Base-by-base conservation (phyloP, 2,113 vertebrate species). In the Euleptes europaea region DNA sequence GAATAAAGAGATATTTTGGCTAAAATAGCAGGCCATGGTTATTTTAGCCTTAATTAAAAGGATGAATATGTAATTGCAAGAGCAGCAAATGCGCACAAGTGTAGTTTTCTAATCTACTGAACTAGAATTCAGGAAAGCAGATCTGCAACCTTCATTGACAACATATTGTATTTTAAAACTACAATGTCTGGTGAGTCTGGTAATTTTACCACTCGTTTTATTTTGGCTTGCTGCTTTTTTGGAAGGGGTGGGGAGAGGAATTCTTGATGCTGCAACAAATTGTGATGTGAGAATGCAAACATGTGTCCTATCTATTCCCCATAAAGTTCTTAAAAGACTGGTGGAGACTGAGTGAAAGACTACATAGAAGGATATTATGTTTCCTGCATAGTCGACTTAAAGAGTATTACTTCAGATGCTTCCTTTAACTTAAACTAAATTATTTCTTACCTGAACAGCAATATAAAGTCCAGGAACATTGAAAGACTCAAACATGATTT, bases 401-500 rank as follows among this genome's bases (percentile, higher is more conserved):
- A n/a, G 21, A 49, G 9, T 15, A 65, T 47, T 47, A 84, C 40
- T 49, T 47, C 31, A 84, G 51, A 51, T 33, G 33, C 31, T 35
- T 2, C 38, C 31, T 9, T 10, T 19, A 84, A 35, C 8, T 66
- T 77, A 26, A n/a, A 47, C 81, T 4, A 90, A 51, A 19, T 2
- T 12, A 57, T 66, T 5, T 69, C 94, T 94, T 93, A 99, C 98
- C 99, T 99, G 99, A 91, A 99, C 98, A 86, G 98, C 99, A 80
- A 99, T 99, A 95, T 99, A 99, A 84, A 99, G 97, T 65, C 99
- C 99, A 13, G 99, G 99, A 73, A 99, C 98, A 10, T 99, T 99
- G 95, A 99, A 99, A 82, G 99, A 99, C 95, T 99, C 98, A 0
- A 99, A 99, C 99, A 99, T 99, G 94, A 99, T 99, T 97, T 99